Percentiles rank a stretch among this genome's conserved stretches.
phyloP scores from a whole-genome alignment of 2,797 vertebrate genomes.

The Capromys pilorides region DNA sequence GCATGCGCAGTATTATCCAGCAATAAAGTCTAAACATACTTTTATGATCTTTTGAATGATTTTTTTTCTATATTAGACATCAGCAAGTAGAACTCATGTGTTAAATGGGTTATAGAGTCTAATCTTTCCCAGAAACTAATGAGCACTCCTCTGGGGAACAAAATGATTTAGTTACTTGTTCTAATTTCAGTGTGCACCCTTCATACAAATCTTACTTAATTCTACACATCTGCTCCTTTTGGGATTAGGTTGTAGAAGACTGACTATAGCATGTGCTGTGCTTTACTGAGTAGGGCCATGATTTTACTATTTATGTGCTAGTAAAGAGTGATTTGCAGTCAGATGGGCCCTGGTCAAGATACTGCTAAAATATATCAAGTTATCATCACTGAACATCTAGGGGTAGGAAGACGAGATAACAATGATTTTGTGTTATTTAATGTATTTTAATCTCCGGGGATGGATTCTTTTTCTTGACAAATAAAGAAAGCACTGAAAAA shows the following conservation, averaged over 20 bases:
- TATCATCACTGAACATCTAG: background rate
- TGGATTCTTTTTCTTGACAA: background rate
- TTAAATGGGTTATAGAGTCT: background rate
- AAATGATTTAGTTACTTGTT: background rate
- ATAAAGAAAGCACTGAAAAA: background rate
- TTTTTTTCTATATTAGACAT: background rate
- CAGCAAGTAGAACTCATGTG: background rate
- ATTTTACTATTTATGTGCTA: background rate
- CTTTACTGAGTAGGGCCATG: background rate
- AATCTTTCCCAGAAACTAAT: background rate
- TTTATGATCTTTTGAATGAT: background rate
- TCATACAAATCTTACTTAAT: background rate
- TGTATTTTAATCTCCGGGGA: background rate
- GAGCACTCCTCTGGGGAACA: background rate
- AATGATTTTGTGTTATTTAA: background rate
- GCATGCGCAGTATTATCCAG: background rate
- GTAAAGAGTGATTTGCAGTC: background rate
- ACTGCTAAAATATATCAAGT: background rate
- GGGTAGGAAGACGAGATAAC: background rate
- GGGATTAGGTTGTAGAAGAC: background rate
- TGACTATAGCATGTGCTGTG: background rate
- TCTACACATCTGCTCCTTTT: background rate
- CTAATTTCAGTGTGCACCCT: background rate
- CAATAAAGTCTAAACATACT: background rate
- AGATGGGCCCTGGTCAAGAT: background rate